These are phyloP conservation scores for Arenicola marina DNA, from an alignment of 2,888 invertebrate genomes.

Conservation along the genomic window DNA sequence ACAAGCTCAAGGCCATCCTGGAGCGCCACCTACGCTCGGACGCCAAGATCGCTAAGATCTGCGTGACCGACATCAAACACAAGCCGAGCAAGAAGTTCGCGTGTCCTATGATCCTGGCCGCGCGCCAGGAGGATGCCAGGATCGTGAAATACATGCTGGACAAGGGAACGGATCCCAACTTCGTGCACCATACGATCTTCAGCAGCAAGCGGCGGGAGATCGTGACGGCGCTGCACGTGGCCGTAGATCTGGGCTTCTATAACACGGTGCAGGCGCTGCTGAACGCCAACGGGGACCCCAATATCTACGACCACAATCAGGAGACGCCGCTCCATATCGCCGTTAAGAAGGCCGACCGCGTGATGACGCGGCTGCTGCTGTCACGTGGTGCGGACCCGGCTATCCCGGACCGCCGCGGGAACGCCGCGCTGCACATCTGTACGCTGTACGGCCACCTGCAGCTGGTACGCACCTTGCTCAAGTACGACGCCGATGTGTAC, in stretches of 20 bases:
- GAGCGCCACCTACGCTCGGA: slow-evolving; percentile 34
- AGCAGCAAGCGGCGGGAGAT: slow-evolving; percentile 32
- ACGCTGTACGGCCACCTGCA: slow-evolving; percentile 39
- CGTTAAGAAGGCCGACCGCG: slow-evolving; percentile 35
- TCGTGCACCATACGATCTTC: slow-evolving; percentile 37
- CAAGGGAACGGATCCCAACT: slow-evolving; percentile 36
- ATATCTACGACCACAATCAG: slow-evolving; percentile 36
- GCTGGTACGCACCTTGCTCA: slow-evolving; percentile 32
- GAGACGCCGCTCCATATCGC: slow-evolving; percentile 39
- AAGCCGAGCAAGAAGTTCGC: slow-evolving; percentile 39
- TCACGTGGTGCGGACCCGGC: slow-evolving; percentile 35
- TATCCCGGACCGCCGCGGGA: slow-evolving; percentile 29
- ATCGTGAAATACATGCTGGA: slow-evolving; percentile 38
- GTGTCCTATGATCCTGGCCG: slow-evolving; percentile 38
- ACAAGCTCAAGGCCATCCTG: slow-evolving; percentile 27
- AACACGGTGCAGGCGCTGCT: slow-evolving; percentile 33
- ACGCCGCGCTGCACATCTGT: slow-evolving; percentile 38
- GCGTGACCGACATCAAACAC: slow-evolving; percentile 38
- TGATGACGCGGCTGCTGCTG: slow-evolving; percentile 34
- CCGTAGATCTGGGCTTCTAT: slow-evolving; percentile 34
- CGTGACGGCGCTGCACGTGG: slow-evolving; percentile 36
- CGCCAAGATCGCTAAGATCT: slow-evolving; percentile 33
- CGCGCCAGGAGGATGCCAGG: slow-evolving; percentile 34
- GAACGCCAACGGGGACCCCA: slow-evolving; percentile 33
- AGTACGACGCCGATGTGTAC: slow-evolving; percentile 37